Base-by-base conservation (phyloP, 2,113 vertebrate genomes). In the Campylomormyrus numenius region DNA sequence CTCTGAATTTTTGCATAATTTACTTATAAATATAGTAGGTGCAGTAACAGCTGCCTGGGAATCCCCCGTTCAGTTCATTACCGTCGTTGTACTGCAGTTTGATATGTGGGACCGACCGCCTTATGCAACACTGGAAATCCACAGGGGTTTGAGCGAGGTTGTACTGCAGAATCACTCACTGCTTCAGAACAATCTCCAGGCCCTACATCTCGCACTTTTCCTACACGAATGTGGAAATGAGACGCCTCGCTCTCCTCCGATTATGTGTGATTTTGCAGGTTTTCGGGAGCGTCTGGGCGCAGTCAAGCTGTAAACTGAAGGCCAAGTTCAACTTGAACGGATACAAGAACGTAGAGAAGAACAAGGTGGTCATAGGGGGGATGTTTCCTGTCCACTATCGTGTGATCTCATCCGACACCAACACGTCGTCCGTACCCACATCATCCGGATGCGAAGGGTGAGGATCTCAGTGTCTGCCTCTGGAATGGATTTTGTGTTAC, bases 371-470 rank as follows among this genome's bases (percentile, higher is more conserved):
- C 0, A 88, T 97, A 1, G 95, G 96, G 52, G 97, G 97, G 10
- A 95, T 97, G 96, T 98, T 97, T 91, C 95, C 96, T 0, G 94
- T 97, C 46, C 96, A 97, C 87, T 95, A 92, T 48, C 95, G 96
- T 6, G 93, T 95, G 15, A 93, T 93, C 27, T 94, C 94, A 9
- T 92, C 62, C n/a, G 92, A 95, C 21, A 90, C 94, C 86, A 97
- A 96, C 91, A 94, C 95, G 77, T 95, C 96, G 0, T 93, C 93
- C 17, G 88, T 95, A n/a, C 96, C 96, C 0, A 91, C 94, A 9
- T 97, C 97, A 2, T 94, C 95, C 0, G 95, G 94, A 46, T 97
- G 96, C 90, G 96, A 97, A 89, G 95, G 96, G 96, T 97, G 94
- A 97, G 96, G 39, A 85, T 48, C 3, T 85, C 83, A 11, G 3